phyloP scores from a whole-genome alignment of 2,113 vertebrate genomes.

The Sinocyclocheilus anshuiensis region DNA sequence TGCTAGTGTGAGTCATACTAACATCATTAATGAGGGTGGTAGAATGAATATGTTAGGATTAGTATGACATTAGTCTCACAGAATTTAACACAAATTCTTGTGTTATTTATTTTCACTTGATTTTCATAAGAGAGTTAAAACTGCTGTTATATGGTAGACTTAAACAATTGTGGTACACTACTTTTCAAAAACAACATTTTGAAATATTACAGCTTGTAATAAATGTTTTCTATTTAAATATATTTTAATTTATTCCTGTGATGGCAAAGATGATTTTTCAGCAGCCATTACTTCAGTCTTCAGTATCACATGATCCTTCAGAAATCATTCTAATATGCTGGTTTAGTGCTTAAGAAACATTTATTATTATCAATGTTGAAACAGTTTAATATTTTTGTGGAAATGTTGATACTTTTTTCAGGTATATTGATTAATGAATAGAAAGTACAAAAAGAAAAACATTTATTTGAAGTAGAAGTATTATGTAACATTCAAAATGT shows the following conservation, averaged over 20 bases:
- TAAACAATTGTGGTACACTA: not conserved
- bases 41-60: conserved; percentile 11
- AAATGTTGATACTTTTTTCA: not conserved
- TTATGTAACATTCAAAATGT: not conserved
- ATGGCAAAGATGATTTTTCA: not conserved
- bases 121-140: not conserved
- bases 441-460: not conserved
- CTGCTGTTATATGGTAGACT: not conserved
- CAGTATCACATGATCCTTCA: not conserved
- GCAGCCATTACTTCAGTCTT: not conserved
- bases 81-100: too few species aligned
- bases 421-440: not conserved
- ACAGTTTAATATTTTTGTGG: not conserved
- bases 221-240: not conserved
- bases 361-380: not conserved
- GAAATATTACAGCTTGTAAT: not conserved
- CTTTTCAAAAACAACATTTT: not conserved
- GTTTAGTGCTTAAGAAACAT: not conserved
- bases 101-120: conserved; percentile 7
- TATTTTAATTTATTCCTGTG: not conserved
- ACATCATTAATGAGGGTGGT: conserved; percentile 43
- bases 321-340: not conserved
- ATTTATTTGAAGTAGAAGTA: not conserved
- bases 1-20: not conserved
- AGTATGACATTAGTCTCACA: conserved; percentile 23